phyloP scores from a whole-genome alignment of 2,113 vertebrate genomes.

The Syngnathus typhle region DNA sequence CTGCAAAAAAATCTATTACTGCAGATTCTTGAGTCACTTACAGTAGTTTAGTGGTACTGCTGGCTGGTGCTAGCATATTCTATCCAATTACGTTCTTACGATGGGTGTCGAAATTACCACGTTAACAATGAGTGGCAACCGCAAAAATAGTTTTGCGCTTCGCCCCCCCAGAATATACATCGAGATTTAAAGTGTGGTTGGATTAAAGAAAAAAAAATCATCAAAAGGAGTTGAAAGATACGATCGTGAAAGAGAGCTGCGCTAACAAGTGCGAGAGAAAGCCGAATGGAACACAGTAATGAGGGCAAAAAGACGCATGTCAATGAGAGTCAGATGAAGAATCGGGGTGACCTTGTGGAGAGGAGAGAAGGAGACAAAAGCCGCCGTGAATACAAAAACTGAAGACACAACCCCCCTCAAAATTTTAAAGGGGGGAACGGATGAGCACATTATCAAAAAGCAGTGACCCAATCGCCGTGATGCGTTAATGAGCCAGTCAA shows the following conservation, averaged over 20 bases:
- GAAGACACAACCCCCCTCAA: constrained; percentile 13
- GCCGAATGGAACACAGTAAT: constrained; percentile 23
- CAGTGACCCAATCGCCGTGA: constrained; percentile 14
- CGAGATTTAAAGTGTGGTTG: neutral
- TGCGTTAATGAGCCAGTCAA: constrained; percentile 18
- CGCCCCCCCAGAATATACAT: neutral
- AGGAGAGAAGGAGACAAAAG: neutral
- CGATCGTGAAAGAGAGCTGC: constrained; percentile 6
- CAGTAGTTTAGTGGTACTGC: too few relatives aligned
- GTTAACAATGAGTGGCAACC: too few relatives aligned
- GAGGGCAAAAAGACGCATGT: constrained; percentile 37
- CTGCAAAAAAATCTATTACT: too few relatives aligned
- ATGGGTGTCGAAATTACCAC: too few relatives aligned
- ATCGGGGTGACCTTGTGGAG: constrained; percentile 11
- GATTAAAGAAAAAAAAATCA: constrained; percentile 2
- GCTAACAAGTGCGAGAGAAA: constrained; percentile 24
- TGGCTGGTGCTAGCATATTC: too few relatives aligned
- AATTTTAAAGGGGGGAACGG: constrained; percentile 24
- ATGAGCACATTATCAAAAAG: constrained; percentile 30
- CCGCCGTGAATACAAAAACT: constrained; percentile 16
- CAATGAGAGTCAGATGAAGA: constrained; percentile 34
- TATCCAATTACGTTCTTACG: too few relatives aligned
- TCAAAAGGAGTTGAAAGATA: constrained; percentile 27
- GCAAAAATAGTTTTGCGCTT: neutral
- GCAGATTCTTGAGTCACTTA: too few relatives aligned